Percentiles rank a stretch among this genome's conserved stretches.
These are phyloP conservation scores for Lethrus apterus DNA, from an alignment of 1,140 invertebrate species.

Conservation along the genomic window DNA sequence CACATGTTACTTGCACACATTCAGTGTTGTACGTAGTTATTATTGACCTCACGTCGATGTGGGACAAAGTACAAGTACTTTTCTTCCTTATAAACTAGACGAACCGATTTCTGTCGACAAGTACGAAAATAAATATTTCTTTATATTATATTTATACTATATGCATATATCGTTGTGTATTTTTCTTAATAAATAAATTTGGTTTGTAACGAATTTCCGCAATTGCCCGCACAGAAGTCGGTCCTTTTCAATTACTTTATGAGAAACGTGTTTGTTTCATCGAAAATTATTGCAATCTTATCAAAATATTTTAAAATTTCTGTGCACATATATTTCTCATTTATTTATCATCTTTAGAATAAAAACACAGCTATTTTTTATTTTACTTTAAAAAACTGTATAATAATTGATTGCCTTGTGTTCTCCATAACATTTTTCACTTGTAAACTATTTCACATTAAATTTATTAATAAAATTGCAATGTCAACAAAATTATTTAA, in stretches of 20 bases:
- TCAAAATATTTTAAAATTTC: slow-evolving; percentile 40
- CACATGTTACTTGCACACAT: slow-evolving; percentile 44
- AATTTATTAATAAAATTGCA: slow-evolving; percentile 31
- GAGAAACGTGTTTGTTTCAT: slow-evolving; percentile 19
- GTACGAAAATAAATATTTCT: slow-evolving; percentile 4
- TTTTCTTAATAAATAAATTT: slow-evolving; percentile 13
- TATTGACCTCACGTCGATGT: slow-evolving; percentile 43
- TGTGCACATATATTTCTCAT: slow-evolving; percentile 32
- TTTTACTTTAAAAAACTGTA: slow-evolving; percentile 35
- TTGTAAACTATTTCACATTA: slow-evolving; percentile 12
- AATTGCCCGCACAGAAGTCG: not conserved
- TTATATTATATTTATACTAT: slow-evolving; percentile 1
- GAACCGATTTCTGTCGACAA: slow-evolving; percentile 6
- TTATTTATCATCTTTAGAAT: slow-evolving; percentile 33
- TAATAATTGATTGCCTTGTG: slow-evolving; percentile 37
- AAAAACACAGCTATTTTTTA: slow-evolving; percentile 38
- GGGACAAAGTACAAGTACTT: slow-evolving; percentile 38
- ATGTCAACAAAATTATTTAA: slow-evolving; percentile 32
- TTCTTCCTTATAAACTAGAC: slow-evolving; percentile 14
- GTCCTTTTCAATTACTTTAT: slow-evolving; percentile 6
- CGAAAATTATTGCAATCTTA: slow-evolving; percentile 40
- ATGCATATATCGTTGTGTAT: slow-evolving; percentile 13
- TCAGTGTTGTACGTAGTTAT: slow-evolving; percentile 43
- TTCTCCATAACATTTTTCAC: slow-evolving; percentile 16
- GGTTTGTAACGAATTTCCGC: not conserved